Conservation (phyloP, 37 sponge, comb jelly and placozoan species). For the Beroe forskalii region DNA sequence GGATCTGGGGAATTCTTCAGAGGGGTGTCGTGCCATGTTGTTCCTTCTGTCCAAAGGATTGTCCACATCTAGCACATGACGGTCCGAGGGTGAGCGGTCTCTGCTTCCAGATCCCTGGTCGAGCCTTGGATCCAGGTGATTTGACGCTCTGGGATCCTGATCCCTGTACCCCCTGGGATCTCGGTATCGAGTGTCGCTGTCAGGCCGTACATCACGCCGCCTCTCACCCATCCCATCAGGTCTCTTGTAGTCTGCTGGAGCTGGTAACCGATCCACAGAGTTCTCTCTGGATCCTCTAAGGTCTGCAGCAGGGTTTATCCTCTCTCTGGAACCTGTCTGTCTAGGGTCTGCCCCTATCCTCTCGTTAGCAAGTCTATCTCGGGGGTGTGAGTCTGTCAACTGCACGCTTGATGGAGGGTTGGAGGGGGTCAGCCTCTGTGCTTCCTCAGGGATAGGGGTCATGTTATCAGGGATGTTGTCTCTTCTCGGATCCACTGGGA, state of each 20-base stretch:
- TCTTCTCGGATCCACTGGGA: background rate
- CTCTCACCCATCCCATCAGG: background rate
- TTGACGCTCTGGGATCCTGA: background rate
- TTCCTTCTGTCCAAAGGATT: background rate
- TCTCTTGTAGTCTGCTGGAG: background rate
- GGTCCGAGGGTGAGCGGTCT: background rate
- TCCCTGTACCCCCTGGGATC: slow-evolving; percentile 16
- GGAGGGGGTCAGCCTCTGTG: background rate
- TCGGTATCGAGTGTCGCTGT: background rate
- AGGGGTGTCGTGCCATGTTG: no score
- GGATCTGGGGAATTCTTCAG: background rate
- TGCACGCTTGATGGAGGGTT: background rate
- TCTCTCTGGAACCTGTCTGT: background rate
- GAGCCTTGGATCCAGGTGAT: background rate
- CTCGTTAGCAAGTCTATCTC: background rate
- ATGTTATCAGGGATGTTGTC: background rate
- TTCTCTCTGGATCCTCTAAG: no score
- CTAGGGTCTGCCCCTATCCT: background rate
- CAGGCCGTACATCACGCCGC: background rate
- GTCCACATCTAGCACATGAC: background rate
- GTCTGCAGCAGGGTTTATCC: background rate
- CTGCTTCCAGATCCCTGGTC: background rate
- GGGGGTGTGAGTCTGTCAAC: background rate
- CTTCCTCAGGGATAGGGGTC: background rate
- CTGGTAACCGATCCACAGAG: background rate